Percentiles rank a stretch among this genome's conserved stretches.
Evolutionary conservation across 2,113 vertebrate species (phyloP).

Genomic region (Agapornis roseicollis): DNA sequence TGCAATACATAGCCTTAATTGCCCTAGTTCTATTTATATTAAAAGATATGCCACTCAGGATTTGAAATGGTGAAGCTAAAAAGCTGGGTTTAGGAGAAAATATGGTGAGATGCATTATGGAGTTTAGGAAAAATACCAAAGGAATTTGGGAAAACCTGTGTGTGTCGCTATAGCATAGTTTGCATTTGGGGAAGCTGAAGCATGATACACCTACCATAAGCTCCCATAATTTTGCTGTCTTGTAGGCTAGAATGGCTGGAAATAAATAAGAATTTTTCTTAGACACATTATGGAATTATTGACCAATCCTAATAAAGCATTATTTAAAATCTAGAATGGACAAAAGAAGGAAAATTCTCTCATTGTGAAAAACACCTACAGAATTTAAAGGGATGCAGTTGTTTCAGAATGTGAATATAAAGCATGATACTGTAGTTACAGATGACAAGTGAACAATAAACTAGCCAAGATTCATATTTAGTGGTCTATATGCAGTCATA

Average conservation of each 20-base stretch:
- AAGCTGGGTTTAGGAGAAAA: background rate
- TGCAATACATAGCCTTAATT: background rate
- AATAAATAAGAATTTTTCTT: background rate
- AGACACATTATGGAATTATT: background rate
- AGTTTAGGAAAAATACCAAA: background rate
- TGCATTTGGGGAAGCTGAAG: background rate
- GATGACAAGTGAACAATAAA: background rate
- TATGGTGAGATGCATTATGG: background rate
- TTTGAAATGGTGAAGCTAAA: background rate
- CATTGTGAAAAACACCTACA: background rate
- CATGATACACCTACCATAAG: background rate
- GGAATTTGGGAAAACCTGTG: background rate
- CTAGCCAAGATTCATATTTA: background rate
- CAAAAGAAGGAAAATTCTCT: background rate
- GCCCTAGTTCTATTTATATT: background rate
- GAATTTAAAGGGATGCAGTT: background rate
- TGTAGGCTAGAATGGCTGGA: background rate
- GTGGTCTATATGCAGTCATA: background rate
- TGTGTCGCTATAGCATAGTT: background rate
- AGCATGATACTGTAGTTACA: background rate
- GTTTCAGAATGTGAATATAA: background rate
- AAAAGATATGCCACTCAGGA: background rate
- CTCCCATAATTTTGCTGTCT: background rate
- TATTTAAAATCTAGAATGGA: background rate
- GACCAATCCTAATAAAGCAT: background rate